Evolutionary conservation across 2,888 invertebrate genomes (phyloP).

Genomic region (Sipha maydis): DNA sequence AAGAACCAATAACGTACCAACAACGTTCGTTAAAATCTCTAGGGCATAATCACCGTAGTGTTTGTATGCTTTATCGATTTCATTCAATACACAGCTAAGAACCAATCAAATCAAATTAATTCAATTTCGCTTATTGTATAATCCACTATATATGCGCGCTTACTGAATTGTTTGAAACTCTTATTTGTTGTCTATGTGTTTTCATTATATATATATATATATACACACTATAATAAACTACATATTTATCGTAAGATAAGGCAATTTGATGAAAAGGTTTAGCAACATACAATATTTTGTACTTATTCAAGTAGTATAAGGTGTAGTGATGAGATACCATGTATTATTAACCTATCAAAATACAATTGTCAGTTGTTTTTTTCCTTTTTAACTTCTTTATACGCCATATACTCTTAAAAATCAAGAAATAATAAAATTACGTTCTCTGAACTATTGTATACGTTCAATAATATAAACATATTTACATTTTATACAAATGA

Average conservation of each 20-base stretch:
- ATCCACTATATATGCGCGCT: neutral
- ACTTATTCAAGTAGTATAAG: neutral
- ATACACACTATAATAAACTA: too few species aligned
- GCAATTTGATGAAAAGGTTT: neutral
- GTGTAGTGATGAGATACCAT: neutral
- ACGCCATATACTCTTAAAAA: neutral
- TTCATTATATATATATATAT: neutral
- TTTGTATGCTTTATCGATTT: too few species aligned
- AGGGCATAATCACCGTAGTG: too few species aligned
- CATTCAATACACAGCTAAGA: neutral
- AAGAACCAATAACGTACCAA: too few species aligned
- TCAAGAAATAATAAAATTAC: neutral
- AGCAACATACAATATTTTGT: neutral
- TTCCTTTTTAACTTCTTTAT: neutral
- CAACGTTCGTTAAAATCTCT: too few species aligned
- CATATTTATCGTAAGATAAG: neutral
- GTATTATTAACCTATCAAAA: conserved; percentile 6
- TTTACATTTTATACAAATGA: conserved; percentile 37
- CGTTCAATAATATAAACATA: neutral
- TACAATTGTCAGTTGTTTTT: neutral
- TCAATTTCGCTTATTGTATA: neutral
- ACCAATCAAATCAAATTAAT: neutral
- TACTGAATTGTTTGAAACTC: neutral
- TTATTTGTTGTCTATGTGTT: neutral
- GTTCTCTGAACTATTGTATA: neutral